Conservation (phyloP, 1,140 invertebrate species). For the Alviniconcha marisindica region DNA sequence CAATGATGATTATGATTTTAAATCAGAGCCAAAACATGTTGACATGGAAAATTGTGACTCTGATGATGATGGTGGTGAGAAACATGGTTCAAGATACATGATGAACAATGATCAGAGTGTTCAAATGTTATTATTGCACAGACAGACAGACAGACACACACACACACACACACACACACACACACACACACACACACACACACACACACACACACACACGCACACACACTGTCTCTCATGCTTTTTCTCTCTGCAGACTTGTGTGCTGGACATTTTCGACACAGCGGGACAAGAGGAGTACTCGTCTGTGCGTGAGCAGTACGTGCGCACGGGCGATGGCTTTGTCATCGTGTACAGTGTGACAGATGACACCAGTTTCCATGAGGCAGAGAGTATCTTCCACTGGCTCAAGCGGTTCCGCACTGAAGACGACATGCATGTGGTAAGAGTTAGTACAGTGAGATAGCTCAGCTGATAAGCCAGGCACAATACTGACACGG, state of each 20-base stretch:
- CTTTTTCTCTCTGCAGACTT: constrained; percentile 81
- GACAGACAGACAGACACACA: no score
- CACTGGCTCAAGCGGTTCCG: constrained; percentile 96
- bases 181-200: neutral
- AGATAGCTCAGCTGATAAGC: no score
- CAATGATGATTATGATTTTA: no score
- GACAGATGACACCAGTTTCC: constrained; percentile 91
- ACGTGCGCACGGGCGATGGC: constrained; percentile 81
- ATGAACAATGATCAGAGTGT: no score
- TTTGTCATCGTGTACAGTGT: constrained; percentile 98
- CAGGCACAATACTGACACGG: no score
- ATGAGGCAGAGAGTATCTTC: constrained; percentile 98
- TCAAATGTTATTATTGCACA: no score
- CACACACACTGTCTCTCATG: neutral
- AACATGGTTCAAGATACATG: no score
- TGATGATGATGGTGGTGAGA: no score
- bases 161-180: no score
- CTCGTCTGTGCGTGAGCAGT: constrained; percentile 76
- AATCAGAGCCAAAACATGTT: no score
- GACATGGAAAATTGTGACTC: no score
- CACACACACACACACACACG: neutral
- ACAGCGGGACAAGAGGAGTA: constrained; percentile 92
- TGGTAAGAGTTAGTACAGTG: constrained; percentile 78
- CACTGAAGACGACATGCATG: constrained; percentile 78
- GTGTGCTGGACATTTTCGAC: constrained; percentile 98